Conservation (phyloP, 1,140 invertebrate genomes). For the Adelges cooleyi region DNA sequence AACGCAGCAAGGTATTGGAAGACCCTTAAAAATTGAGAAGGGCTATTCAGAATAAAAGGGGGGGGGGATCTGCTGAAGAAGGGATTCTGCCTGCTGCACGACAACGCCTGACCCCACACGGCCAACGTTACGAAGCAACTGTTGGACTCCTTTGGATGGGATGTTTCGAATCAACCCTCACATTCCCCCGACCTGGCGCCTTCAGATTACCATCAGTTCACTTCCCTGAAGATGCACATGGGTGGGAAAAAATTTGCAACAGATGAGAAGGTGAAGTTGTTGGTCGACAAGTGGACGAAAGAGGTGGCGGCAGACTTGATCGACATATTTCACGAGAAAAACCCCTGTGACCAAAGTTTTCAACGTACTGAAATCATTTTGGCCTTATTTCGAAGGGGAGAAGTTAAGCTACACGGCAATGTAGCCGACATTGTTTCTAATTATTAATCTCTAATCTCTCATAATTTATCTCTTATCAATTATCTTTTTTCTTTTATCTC, state of each 20-base stretch:
- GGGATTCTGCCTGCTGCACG: background rate
- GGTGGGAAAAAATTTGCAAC: background rate
- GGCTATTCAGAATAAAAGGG: slow-evolving; percentile 33
- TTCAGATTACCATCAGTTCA: background rate
- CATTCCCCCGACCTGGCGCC: background rate
- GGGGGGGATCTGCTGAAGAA: background rate
- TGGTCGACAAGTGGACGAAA: background rate
- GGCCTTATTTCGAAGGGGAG: no score
- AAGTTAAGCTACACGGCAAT: no score
- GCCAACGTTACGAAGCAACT: background rate
- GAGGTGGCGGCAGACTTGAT: background rate
- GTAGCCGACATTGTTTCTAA: no score
- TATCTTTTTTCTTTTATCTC: no score
- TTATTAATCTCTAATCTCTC: no score
- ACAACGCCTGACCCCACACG: background rate
- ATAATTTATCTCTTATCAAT: no score
- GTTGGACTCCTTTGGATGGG: background rate
- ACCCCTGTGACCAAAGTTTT: no score
- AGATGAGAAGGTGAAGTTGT: background rate
- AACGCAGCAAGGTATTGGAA: slow-evolving; percentile 30
- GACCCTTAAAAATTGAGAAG: slow-evolving; percentile 21
- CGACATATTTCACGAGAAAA: no score
- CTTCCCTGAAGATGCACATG: background rate
- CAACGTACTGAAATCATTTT: no score
- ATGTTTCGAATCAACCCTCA: background rate